Evolutionary conservation across 2,113 vertebrate genomes (phyloP).

Genomic region (Apteryx mantelli): DNA sequence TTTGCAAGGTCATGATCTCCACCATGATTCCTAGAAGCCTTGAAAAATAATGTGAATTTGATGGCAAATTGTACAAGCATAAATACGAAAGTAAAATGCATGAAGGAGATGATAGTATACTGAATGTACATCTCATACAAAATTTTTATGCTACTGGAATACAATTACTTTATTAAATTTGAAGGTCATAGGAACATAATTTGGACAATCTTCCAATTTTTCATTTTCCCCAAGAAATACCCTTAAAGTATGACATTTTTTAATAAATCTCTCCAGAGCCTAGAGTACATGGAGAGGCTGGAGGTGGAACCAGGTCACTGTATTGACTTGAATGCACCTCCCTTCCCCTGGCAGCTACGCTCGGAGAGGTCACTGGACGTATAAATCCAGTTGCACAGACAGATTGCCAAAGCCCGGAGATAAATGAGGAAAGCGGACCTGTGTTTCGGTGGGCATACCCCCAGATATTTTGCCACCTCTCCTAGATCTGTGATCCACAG

Average conservation of each 20-base stretch:
- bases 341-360: neutral
- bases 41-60: rapidly evolving
- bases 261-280: neutral
- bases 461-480: rapidly evolving
- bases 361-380: neutral
- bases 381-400: neutral
- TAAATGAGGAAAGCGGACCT: neutral
- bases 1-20: neutral
- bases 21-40: neutral
- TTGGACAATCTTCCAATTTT: neutral
- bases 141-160: neutral
- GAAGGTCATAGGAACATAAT: rapidly evolving
- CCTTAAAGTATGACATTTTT: rapidly evolving
- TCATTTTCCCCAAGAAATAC: neutral
- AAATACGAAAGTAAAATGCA: rapidly evolving
- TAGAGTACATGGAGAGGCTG: rapidly evolving
- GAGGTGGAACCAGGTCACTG: rapidly evolving
- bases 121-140: rapidly evolving
- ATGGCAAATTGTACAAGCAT: rapidly evolving
- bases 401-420: neutral
- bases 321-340: neutral
- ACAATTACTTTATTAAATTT: neutral
- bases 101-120: rapidly evolving
- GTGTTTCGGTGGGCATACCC: rapidly evolving
- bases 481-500: neutral